A percentile compares a stretch with the other conserved stretches of the same genome.
Conservation (phyloP, 1,140 invertebrate species). For the Drosophila jambulina region DNA sequence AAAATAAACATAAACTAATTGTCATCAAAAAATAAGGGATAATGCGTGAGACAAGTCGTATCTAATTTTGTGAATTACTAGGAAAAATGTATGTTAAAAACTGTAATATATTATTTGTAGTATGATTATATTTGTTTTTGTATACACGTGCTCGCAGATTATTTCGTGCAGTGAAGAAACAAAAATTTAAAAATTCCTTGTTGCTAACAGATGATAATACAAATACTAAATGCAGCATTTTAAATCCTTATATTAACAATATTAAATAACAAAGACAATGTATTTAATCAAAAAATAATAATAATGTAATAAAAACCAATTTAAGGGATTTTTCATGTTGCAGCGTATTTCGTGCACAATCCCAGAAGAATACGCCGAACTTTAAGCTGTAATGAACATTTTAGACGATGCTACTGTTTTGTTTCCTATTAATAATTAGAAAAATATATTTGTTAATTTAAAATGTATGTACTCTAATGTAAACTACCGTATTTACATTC, state of each 20-base stretch:
- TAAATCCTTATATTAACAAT: neutral
- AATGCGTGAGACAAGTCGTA: conserved; percentile 4
- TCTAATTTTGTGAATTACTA: conserved; percentile 26
- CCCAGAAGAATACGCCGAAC: too few relatives aligned
- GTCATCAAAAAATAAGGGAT: neutral
- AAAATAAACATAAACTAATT: conserved; percentile 40
- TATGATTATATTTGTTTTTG: conserved; percentile 12
- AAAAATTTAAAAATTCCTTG: neutral
- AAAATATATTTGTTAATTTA: neutral
- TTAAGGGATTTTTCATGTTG: too few relatives aligned
- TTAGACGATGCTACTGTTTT: too few relatives aligned
- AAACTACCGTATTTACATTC: neutral
- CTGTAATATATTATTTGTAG: conserved; percentile 11
- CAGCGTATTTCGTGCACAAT: too few relatives aligned
- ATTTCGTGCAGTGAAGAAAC: neutral
- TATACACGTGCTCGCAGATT: neutral
- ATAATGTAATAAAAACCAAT: too few relatives aligned
- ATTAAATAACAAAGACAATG: too few relatives aligned
- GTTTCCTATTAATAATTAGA: too few relatives aligned
- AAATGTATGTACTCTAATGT: neutral
- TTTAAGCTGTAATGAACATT: too few relatives aligned
- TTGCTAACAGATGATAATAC: neutral
- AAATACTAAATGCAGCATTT: neutral
- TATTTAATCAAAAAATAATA: too few relatives aligned
- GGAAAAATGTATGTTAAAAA: conserved; percentile 28